A percentile compares a stretch with the other conserved stretches of the same genome.
phyloP scores from a whole-genome alignment of 2,113 vertebrate species.

The Taxidea taxus region DNA sequence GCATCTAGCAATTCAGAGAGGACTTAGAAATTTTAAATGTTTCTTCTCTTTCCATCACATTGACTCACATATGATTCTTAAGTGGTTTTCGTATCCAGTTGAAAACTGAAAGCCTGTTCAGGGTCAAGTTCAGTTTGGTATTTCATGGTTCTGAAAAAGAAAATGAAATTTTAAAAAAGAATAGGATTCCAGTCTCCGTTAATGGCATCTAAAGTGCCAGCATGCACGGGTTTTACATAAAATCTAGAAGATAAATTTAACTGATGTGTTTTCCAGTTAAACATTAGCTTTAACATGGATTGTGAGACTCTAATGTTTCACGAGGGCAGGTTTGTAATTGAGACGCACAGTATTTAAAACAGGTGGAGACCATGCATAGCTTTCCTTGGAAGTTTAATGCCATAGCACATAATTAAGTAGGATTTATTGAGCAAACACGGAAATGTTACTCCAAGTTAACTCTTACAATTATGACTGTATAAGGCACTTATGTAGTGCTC shows the following conservation, averaged over 20 bases:
- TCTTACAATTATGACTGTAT: neutral
- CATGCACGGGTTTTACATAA: constrained; percentile 1
- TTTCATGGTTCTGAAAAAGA: constrained; percentile 75
- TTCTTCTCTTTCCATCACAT: neutral
- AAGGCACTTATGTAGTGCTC: neutral
- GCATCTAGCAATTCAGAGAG: neutral
- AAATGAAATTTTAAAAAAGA: constrained; percentile 68
- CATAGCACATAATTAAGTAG: neutral
- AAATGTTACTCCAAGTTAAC: constrained; percentile 46
- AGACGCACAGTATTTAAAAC: constrained; percentile 38
- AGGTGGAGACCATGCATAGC: neutral
- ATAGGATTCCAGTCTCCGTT: constrained; percentile 22
- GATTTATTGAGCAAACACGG: constrained; percentile 41
- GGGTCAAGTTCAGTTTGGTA: constrained; percentile 66
- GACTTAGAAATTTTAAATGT: neutral
- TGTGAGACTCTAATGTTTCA: constrained; percentile 30
- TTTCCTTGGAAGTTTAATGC: constrained; percentile 59
- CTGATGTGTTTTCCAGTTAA: constrained; percentile 60
- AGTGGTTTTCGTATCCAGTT: constrained; percentile 42
- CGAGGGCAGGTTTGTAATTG: neutral
- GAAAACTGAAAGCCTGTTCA: constrained; percentile 37
- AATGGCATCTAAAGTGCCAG: constrained; percentile 30
- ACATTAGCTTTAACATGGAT: constrained; percentile 28
- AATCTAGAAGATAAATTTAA: constrained; percentile 59
- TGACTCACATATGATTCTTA: neutral